phyloP scores from a whole-genome alignment of 1,140 invertebrate genomes.

The Phymastichus coffea region DNA sequence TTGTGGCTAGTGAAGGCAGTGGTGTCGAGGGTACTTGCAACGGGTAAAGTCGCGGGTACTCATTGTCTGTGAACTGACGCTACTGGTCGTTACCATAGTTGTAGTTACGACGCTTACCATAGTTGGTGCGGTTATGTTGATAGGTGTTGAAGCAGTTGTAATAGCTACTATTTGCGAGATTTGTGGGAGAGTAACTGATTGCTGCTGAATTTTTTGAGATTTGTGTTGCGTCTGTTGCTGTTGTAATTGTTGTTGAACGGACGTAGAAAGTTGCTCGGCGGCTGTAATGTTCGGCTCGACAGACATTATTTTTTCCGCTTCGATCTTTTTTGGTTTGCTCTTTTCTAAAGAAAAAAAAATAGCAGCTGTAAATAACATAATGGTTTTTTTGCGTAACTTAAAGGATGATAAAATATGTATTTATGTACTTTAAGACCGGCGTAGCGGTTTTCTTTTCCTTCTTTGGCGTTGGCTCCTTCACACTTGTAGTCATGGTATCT shows the following conservation, averaged over 20 bases:
- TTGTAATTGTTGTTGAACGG: slow-evolving; percentile 19
- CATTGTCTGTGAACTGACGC: neutral
- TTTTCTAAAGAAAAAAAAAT: slow-evolving; percentile 38
- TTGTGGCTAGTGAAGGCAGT: neutral
- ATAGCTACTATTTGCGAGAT: neutral
- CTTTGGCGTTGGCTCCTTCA: slow-evolving; percentile 47
- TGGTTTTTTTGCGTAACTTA: slow-evolving; percentile 1
- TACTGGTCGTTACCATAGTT: neutral
- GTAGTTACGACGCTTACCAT: neutral
- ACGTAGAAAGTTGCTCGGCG: neutral
- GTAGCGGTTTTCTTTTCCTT: slow-evolving; percentile 45
- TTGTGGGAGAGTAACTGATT: neutral
- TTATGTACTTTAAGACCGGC: slow-evolving; percentile 11
- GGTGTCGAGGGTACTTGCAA: neutral
- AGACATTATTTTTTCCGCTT: slow-evolving; percentile 43
- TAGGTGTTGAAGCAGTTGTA: neutral
- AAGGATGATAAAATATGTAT: neutral
- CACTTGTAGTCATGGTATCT: slow-evolving; percentile 46
- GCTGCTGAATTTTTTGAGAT: neutral
- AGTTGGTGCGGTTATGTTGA: neutral
- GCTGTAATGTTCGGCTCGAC: neutral
- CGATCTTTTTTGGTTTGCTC: slow-evolving; percentile 43
- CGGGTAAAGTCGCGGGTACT: neutral
- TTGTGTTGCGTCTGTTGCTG: slow-evolving; percentile 18
- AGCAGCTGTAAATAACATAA: neutral